Evolutionary conservation across 2,888 invertebrate species (phyloP).

Genomic region (Podotricha telesiphe): DNA sequence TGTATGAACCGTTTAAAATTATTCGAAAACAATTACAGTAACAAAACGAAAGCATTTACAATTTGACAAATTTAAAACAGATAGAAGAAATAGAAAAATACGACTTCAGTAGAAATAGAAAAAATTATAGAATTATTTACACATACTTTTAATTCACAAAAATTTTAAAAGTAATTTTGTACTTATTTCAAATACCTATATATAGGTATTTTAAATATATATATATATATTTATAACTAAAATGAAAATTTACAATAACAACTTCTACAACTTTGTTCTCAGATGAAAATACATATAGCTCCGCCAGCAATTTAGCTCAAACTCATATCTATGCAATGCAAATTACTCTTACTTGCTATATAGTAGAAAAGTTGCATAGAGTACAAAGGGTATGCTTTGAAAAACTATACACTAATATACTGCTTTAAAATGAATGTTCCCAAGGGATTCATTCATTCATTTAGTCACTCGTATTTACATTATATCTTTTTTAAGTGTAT

Average conservation of each 20-base stretch:
- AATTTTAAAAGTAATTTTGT: background rate
- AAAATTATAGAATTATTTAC: background rate
- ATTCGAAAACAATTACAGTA: background rate
- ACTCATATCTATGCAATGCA: slow-evolving; percentile 20
- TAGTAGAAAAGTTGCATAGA: slow-evolving; percentile 17
- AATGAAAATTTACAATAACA: slow-evolving; percentile 17
- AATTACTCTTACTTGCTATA: slow-evolving; percentile 19
- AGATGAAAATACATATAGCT: background rate
- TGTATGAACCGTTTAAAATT: no score
- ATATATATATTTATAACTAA: background rate
- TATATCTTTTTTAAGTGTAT: no score
- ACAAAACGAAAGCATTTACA: background rate
- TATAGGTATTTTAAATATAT: background rate
- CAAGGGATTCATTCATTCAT: no score
- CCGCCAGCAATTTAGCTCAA: slow-evolving; percentile 12
- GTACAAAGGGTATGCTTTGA: slow-evolving; percentile 14
- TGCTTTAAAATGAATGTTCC: no score
- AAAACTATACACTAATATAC: slow-evolving; percentile 3
- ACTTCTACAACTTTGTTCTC: slow-evolving; percentile 12
- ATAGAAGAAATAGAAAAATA: background rate
- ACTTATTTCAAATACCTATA: background rate
- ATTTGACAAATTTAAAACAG: background rate
- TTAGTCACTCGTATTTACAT: no score
- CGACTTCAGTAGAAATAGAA: background rate
- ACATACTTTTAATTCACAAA: background rate